Percentiles rank a stretch among this genome's conserved stretches.
Conservation (phyloP, 2,113 vertebrate species). For the Nycticryphes semicollaris region DNA sequence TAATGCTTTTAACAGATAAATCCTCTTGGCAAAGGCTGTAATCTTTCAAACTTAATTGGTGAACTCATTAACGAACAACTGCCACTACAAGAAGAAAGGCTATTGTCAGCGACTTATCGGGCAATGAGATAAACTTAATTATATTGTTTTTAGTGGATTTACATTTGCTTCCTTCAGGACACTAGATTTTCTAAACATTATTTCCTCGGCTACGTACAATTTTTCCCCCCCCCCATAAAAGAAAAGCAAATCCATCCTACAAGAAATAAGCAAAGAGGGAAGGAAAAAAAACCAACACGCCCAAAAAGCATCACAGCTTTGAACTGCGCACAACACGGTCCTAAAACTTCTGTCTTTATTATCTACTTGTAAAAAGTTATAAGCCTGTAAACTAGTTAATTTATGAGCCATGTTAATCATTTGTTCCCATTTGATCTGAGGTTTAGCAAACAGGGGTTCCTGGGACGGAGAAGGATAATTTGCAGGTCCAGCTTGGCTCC, state of each 20-base stretch:
- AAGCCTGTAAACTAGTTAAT: slow-evolving; percentile 75
- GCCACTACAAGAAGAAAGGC: slow-evolving; percentile 69
- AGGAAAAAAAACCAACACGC: too few relatives aligned
- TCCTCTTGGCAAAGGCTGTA: slow-evolving; percentile 71
- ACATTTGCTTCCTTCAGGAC: slow-evolving; percentile 66
- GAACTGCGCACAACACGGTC: neutral
- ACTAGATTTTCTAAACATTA: slow-evolving; percentile 53
- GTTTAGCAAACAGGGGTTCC: slow-evolving; percentile 70
- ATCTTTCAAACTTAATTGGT: slow-evolving; percentile 75
- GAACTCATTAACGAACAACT: slow-evolving; percentile 75
- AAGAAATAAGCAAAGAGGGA: neutral
- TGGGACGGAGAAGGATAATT: slow-evolving; percentile 71
- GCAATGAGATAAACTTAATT: slow-evolving; percentile 77
- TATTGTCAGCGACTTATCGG: slow-evolving; percentile 71
- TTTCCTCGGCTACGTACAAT: neutral
- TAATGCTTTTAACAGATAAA: slow-evolving; percentile 75
- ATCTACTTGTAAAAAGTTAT: slow-evolving; percentile 77
- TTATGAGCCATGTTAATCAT: slow-evolving; percentile 77
- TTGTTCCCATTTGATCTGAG: slow-evolving; percentile 71
- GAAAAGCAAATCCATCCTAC: neutral
- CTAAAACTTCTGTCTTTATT: slow-evolving; percentile 70
- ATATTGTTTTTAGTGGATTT: slow-evolving; percentile 70
- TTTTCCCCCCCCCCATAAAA: neutral
- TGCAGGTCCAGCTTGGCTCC: slow-evolving; percentile 69
- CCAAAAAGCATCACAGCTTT: neutral